Base-by-base conservation (phyloP, 2,888 invertebrate species). In the Achlya flavicornis region DNA sequence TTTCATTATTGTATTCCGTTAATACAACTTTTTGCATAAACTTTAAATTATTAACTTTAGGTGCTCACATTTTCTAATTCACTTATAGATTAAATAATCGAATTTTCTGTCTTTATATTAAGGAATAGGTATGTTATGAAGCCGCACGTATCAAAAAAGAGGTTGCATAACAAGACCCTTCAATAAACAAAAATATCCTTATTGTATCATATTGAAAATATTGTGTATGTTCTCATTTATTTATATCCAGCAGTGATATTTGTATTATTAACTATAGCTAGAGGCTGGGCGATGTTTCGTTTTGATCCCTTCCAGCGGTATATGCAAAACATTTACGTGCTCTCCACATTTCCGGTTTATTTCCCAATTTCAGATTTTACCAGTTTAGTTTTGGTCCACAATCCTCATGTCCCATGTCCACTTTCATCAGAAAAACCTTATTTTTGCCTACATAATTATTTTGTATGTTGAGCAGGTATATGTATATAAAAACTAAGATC, bases 1-100 rank as follows among this genome's bases (percentile, higher is more conserved):
- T 26, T 60, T 71, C 73, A 72, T 72, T 74, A 70, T 68, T 71
- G 69, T 64, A 32, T 63, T 35, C 63, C 62, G 64, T 75, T 77
- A 78, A 78, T 68, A 73, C 64, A 70, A 71, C 74, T 69, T 66
- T 74, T 73, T 74, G 67, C 75, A 76, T 80, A 77, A 82, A 84
- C 16, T 77, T 79, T 66, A 66, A n/a, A 75, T 70, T 65, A 72
- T 72, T 72, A 68, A 43, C 48, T 53, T 12, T 59, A 61, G 8
- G 5, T 5, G 4, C 38, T 57, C 26, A 12, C 4, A 46, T 46
- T n/a, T 35, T 35, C 35, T 35, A 7, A 41, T 41, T 41, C 26
- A 26, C 26, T 26, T 26, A 26, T 26, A 26, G 26, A 26, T 26
- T 26, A 26, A 26, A 26, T 26, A 26, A 26, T 26, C 26, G 26